These are phyloP conservation scores for Drosophila funebris DNA, from an alignment of 1,140 invertebrate species.

Conservation along the genomic window DNA sequence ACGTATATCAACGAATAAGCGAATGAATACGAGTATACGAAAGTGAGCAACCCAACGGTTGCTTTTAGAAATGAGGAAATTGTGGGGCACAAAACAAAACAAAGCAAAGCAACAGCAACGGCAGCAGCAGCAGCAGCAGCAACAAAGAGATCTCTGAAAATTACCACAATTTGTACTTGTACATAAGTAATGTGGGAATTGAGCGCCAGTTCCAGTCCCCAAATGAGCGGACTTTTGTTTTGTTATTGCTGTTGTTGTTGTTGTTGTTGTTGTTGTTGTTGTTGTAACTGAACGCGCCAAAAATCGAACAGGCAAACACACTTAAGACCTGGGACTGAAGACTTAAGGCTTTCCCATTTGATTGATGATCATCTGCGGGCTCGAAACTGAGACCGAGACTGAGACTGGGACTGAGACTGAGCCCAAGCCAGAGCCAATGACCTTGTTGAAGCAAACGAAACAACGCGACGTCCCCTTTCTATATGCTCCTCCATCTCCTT, in stretches of 20 bases:
- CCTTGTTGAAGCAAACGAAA: slow-evolving; percentile 56
- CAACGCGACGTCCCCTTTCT: background rate
- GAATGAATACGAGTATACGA: slow-evolving; percentile 1
- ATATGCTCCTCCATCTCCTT: no score
- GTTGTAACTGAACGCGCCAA: slow-evolving; percentile 44
- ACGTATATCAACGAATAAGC: slow-evolving; percentile 7
- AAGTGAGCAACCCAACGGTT: slow-evolving; percentile 10
- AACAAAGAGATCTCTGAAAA: slow-evolving; percentile 80
- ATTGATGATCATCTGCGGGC: slow-evolving; percentile 72
- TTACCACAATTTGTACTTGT: slow-evolving; percentile 82
- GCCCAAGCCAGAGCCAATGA: slow-evolving; percentile 74
- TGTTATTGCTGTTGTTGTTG: background rate
- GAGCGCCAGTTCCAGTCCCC: slow-evolving; percentile 21
- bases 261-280: background rate
- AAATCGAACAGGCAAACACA: slow-evolving; percentile 76
- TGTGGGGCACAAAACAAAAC: slow-evolving; percentile 51
- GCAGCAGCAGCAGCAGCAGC: slow-evolving; percentile 12
- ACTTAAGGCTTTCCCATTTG: slow-evolving; percentile 59
- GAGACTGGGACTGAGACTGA: background rate
- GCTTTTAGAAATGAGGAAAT: slow-evolving; percentile 78
- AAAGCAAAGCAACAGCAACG: slow-evolving; percentile 20
- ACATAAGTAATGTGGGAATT: slow-evolving; percentile 82
- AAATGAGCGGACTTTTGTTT: slow-evolving; percentile 32
- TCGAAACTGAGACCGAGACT: background rate
- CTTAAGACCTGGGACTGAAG: slow-evolving; percentile 46